These are phyloP conservation scores for Limnephilus auricula DNA, from an alignment of 2,888 invertebrate species.

Conservation along the genomic window DNA sequence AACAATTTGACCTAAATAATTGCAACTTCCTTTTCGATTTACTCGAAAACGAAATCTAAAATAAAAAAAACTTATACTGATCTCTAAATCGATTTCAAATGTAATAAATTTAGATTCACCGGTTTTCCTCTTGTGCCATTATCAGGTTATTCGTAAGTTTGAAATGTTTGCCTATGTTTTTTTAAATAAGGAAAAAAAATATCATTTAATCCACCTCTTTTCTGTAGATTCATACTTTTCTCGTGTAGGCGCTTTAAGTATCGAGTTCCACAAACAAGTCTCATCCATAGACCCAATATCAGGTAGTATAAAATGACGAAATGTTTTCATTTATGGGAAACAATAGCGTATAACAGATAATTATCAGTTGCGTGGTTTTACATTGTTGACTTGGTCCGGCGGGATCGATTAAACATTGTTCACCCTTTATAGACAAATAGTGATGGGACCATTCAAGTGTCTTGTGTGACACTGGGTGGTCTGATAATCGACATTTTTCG, in stretches of 20 bases:
- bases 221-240: not conserved
- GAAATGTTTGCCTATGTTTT: too few relatives aligned
- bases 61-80: too few relatives aligned
- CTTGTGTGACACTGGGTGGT: constrained; percentile 36
- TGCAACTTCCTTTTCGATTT: too few relatives aligned
- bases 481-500: not conserved
- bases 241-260: constrained; percentile 20
- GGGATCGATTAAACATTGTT: not conserved
- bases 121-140: too few relatives aligned
- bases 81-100: too few relatives aligned
- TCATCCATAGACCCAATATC: not conserved
- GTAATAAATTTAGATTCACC: too few relatives aligned
- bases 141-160: too few relatives aligned
- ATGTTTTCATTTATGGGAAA: constrained; percentile 65
- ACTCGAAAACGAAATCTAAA: too few relatives aligned
- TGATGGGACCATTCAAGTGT: constrained; percentile 37
- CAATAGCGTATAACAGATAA: constrained; percentile 58
- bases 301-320: constrained; percentile 41
- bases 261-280: not conserved
- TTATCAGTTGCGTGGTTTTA: constrained; percentile 40
- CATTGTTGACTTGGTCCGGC: constrained; percentile 6
- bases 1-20: too few relatives aligned
- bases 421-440: not conserved
- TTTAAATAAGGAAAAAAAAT: too few relatives aligned
- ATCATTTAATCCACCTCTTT: not conserved